Base-by-base conservation (phyloP, 2,797 vertebrate genomes). In the Neosalanx taihuensis region DNA sequence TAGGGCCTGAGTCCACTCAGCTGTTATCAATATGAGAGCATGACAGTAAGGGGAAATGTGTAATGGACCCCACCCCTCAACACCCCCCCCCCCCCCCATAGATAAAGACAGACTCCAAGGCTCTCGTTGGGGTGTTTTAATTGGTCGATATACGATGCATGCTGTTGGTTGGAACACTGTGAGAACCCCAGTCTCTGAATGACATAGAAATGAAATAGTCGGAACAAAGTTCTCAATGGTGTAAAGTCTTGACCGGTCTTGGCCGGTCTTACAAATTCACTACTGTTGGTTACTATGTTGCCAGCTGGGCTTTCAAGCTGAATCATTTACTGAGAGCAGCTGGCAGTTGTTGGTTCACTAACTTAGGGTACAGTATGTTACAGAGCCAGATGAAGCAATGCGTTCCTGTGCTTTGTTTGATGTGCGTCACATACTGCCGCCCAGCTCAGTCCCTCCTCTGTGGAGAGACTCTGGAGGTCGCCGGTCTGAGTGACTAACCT, bases 11-110 rank as follows among this genome's bases (percentile, higher is more conserved):
- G 84, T 81, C 84, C 84, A 83, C 80, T 87, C 51, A 77, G 84
- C 86, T 85, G 89, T 89, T 93, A 91, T 81, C 72, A 75, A 83
- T 81, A 86, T 80, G 70, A 87, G 80, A 83, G 78, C 69, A 79
- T 76, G 71, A 74, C 80, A 81, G 81, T 79, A 80, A 74, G 53
- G 78, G 74, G 70, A 83, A 87, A 82, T 72, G 71, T 83, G 80
- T 83, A 82, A 76, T 75, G 74, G 72, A 61, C 66, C 67, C 79
- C 72, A 46, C 41, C 41, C 7, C 41, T 46, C 41, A 46, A 46
- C 41, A 46, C 51, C 17, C 51, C 51, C 49, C 49, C 49, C 15
- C 49, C 49, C 15, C 49, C 51, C 51, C 35, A 66, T 26, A 87
- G 87, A 90, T 87, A 89, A 87, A 74, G 74, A 23, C 63, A 70